Evolutionary conservation across 2,888 invertebrate species (phyloP).

Genomic region (Acheta domesticus): DNA sequence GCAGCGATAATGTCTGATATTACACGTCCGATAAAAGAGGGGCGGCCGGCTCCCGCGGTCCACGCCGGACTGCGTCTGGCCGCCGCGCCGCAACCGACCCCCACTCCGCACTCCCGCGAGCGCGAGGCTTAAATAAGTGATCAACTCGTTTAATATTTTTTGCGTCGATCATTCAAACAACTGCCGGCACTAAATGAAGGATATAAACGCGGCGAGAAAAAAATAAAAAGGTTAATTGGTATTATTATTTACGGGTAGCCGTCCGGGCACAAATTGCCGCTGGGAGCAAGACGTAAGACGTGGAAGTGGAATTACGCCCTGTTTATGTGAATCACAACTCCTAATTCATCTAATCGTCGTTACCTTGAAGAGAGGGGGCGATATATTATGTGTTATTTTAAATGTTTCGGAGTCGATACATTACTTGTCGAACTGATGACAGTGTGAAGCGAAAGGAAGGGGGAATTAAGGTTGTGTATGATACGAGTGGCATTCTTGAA

Average conservation of each 20-base stretch:
- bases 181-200: neutral
- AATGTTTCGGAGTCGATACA: neutral
- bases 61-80: neutral
- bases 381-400: neutral
- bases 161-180: neutral
- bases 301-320: neutral
- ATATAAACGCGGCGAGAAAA: slow-evolving; percentile 11
- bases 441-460: neutral
- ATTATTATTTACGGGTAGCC: slow-evolving; percentile 18
- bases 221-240: neutral
- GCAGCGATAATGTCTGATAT: slow-evolving; percentile 9
- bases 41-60: neutral
- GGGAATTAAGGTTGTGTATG: too few species aligned
- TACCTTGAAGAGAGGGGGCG: neutral
- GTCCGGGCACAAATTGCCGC: neutral
- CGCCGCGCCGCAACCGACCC: too few species aligned
- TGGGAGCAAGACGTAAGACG: neutral
- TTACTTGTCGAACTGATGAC: neutral
- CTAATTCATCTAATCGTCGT: slow-evolving; percentile 1
- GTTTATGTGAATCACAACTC: slow-evolving; percentile 18
- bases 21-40: neutral
- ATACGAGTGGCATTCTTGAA: too few species aligned
- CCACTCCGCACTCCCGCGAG: neutral
- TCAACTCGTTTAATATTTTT: slow-evolving; percentile 18
- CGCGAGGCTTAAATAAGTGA: neutral